Base-by-base conservation (phyloP, 2,113 vertebrate species). In the Mormyrus iriodes region DNA sequence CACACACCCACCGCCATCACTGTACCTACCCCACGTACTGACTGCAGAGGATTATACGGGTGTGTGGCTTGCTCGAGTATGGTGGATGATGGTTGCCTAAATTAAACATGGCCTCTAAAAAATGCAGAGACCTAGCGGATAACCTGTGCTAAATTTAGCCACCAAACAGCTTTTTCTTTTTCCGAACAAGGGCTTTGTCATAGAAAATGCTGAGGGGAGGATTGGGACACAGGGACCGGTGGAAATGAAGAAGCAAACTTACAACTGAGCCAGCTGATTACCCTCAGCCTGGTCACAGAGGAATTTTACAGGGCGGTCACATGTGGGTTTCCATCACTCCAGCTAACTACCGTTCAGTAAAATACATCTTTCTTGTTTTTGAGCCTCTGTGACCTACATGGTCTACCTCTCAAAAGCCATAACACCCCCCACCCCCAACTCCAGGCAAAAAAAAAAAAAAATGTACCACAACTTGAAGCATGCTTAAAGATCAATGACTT, bases 41-140 rank as follows among this genome's bases (percentile, higher is more conserved):
- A 12, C 24, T 24, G 27, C 24, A 49, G 48, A 6, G 0, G 51
- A 17, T 53, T 31, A 13, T 35, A 12, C 51, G 52, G 31, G 85
- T 35, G 49, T n/a, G 4, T 17, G 5, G 13, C 48, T 39, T 31
- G 13, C 49, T 86, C n/a, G 2, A n/a, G 51, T n/a, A 27, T 52
- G 35, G 51, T 9, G 2, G 51, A 86, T n/a, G 15, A 31, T 35
- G 85, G 27, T 55, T 31, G 48, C 85, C 82, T 53, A 49, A 86
- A 86, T 86, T 86, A 86, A 86, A 53, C 31, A 86, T 86, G 85
- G 48, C 85, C 51, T 52, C 27, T 86, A 53, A 53, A 86, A 86
- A 86, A 85, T 79, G 48, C 83, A 85, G 44, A 51, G 44, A 53
- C 85, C 27, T 52, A 31, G 15, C 19, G 51, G 85, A 86, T 53